Evolutionary conservation across 2,888 invertebrate species (phyloP).

Genomic region (Scelioninae gen. 1): DNA sequence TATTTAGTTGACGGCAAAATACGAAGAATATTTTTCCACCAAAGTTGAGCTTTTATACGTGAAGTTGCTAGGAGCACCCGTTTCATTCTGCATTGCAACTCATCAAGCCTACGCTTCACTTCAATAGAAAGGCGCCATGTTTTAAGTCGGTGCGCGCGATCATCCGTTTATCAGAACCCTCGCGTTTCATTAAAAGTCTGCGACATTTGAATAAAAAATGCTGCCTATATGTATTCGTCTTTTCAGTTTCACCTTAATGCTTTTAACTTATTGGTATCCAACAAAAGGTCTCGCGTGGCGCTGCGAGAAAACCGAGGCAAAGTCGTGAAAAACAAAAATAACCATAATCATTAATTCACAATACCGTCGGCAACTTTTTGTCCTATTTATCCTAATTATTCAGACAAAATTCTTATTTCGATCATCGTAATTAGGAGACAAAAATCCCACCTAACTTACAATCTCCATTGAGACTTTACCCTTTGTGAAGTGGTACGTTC

Average conservation of each 20-base stretch:
- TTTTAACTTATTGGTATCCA: slow-evolving; percentile 55
- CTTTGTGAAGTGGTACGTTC: too few species aligned
- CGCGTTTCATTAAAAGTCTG: slow-evolving; percentile 78
- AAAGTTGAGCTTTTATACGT: slow-evolving; percentile 53
- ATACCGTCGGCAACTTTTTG: too few species aligned
- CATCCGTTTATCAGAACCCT: slow-evolving; percentile 67
- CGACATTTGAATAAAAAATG: slow-evolving; percentile 73
- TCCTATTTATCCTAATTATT: too few species aligned
- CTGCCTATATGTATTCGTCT: slow-evolving; percentile 44
- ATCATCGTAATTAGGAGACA: too few species aligned
- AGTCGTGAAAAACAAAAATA: too few species aligned
- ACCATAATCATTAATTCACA: too few species aligned
- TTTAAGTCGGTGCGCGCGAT: slow-evolving; percentile 62
- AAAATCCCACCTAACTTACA: too few species aligned
- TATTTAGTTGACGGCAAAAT: slow-evolving; percentile 19
- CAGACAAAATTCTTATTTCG: too few species aligned
- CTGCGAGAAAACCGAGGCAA: too few species aligned
- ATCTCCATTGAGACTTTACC: too few species aligned
- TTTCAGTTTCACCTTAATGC: slow-evolving; percentile 49
- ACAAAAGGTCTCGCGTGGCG: slow-evolving; percentile 31
- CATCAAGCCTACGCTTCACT: slow-evolving; percentile 58
- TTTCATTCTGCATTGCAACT: slow-evolving; percentile 55
- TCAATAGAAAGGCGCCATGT: slow-evolving; percentile 66
- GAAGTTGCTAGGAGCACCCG: slow-evolving; percentile 35
- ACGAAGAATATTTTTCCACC: slow-evolving; percentile 36